A percentile compares a stretch with the other conserved stretches of the same genome.
Conservation (phyloP, 2,113 vertebrate species). For the Rhabdornis inornatus region DNA sequence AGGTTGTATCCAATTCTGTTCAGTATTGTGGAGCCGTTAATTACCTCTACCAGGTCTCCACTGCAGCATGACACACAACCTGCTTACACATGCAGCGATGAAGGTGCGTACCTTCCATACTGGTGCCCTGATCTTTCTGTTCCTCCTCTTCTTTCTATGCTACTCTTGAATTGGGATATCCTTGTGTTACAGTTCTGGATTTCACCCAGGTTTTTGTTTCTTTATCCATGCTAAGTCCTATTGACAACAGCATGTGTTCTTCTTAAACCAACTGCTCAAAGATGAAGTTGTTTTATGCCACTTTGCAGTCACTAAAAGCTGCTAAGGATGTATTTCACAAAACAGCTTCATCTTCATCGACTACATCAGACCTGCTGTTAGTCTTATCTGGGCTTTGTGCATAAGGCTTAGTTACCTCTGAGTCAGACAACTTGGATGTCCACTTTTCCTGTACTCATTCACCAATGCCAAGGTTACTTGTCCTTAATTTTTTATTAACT, state of each 20-base stretch:
- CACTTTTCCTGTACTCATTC: not conserved
- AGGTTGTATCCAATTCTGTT: not conserved
- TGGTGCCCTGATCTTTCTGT: not conserved
- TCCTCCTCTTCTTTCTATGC: not conserved
- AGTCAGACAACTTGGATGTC: not conserved
- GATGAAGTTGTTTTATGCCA: not conserved
- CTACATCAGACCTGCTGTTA: not conserved
- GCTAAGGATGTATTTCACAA: not conserved
- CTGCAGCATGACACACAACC: not conserved
- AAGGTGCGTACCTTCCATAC: not conserved
- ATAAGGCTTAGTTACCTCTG: not conserved
- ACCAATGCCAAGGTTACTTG: not conserved
- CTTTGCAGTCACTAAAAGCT: not conserved
- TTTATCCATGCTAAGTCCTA: not conserved
- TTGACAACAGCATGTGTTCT: fast-evolving
- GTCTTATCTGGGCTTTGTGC: not conserved
- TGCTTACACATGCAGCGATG: not conserved
- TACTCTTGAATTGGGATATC: not conserved
- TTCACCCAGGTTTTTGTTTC: not conserved
- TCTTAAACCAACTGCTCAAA: not conserved
- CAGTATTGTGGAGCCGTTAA: not conserved
- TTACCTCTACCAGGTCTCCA: not conserved
- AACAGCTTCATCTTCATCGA: not conserved
- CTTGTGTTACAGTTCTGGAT: not conserved
- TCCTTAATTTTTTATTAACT: not conserved